A percentile compares a stretch with the other conserved stretches of the same genome.
Evolutionary conservation across 2,888 invertebrate species (phyloP).

Genomic region (Caenorhabditis sp.): DNA sequence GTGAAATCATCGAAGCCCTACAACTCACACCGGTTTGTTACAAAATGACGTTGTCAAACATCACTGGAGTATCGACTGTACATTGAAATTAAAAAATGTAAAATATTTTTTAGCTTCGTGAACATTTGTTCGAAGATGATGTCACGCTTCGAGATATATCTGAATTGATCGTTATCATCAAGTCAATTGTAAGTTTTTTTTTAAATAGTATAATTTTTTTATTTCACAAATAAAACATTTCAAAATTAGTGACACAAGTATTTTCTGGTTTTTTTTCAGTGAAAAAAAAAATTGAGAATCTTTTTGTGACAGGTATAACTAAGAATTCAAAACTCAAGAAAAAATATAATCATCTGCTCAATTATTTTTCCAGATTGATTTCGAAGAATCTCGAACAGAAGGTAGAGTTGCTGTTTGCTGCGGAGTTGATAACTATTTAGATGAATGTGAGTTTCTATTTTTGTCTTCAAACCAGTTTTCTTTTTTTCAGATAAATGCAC

Average conservation of each 20-base stretch:
- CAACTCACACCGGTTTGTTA: constrained; percentile 16
- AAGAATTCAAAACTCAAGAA: too few relatives aligned
- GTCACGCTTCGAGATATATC: constrained; percentile 16
- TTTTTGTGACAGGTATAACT: too few relatives aligned
- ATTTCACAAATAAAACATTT: too few relatives aligned
- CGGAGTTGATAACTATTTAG: constrained; percentile 81
- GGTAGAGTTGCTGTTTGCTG: constrained; percentile 81
- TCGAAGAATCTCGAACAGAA: constrained; percentile 72
- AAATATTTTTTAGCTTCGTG: constrained; percentile 13
- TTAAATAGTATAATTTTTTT: neutral
- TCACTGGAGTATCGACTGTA: too few relatives aligned
- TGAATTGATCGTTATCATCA: constrained; percentile 26
- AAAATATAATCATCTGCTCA: too few relatives aligned
- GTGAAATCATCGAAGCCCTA: constrained; percentile 16
- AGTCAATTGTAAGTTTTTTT: constrained; percentile 18
- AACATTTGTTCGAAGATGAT: constrained; percentile 10
- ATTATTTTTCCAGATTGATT: constrained; percentile 73
- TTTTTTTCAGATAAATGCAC: constrained; percentile 77
- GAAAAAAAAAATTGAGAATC: too few relatives aligned
- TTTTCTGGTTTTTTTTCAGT: too few relatives aligned
- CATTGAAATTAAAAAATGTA: too few relatives aligned
- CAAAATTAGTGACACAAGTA: too few relatives aligned
- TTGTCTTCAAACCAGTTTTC: neutral
- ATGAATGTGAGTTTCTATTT: constrained; percentile 72
- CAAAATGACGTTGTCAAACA: too few relatives aligned